phyloP scores from a whole-genome alignment of 2,113 vertebrate genomes.

The Aramus guarauna region DNA sequence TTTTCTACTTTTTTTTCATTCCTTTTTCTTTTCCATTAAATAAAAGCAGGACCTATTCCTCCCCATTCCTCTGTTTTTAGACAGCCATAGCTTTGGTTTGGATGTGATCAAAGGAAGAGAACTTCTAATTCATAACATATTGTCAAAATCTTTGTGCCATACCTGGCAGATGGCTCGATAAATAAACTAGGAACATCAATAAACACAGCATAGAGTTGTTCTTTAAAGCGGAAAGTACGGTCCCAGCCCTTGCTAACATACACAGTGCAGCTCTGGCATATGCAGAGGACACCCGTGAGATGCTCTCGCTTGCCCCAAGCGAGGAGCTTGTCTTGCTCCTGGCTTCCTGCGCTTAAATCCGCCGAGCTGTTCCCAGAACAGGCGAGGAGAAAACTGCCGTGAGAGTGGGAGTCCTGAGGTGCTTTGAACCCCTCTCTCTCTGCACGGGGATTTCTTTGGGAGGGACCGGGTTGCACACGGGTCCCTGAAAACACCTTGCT shows the following conservation, averaged over 20 bases:
- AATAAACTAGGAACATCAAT: neutral
- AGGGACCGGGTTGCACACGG: fast-evolving
- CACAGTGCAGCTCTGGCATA: neutral
- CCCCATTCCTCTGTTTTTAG: neutral
- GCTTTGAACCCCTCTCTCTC: neutral
- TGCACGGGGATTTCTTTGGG: fast-evolving
- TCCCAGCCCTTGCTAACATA: neutral
- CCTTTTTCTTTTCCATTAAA: neutral
- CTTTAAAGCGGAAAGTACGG: neutral
- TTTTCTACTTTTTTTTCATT: neutral
- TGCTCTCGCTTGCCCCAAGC: neutral
- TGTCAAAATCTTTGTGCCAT: constrained; percentile 6
- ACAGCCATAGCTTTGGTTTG: neutral
- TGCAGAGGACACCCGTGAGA: neutral
- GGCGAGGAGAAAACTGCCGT: neutral
- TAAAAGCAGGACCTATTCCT: neutral
- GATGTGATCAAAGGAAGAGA: neutral
- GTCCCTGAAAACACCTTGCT: neutral
- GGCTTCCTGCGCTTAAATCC: neutral
- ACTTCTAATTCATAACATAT: neutral
- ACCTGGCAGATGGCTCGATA: neutral
- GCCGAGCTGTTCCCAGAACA: neutral
- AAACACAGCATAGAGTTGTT: neutral
- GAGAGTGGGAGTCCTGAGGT: fast-evolving
- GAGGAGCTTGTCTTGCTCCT: neutral